Percentiles rank a stretch among this genome's conserved stretches.
Conservation (phyloP, 2,888 invertebrate species). For the Cyaniris semiargus region DNA sequence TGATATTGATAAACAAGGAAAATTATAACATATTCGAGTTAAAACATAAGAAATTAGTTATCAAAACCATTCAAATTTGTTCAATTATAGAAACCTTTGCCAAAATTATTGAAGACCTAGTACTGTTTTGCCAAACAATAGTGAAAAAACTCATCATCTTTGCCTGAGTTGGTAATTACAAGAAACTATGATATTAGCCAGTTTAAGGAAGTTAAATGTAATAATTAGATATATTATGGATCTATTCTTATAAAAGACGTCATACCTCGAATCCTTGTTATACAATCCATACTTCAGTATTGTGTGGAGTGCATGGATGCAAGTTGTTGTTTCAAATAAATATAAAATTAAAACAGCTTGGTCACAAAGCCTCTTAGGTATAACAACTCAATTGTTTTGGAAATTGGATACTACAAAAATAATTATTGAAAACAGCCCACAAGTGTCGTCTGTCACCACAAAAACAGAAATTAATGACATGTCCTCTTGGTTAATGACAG, state of each 20-base stretch:
- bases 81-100: too few relatives aligned
- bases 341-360: not conserved
- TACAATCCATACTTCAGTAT: slow-evolving; percentile 59
- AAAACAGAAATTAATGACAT: too few relatives aligned
- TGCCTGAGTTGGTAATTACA: not conserved
- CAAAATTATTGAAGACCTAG: not conserved
- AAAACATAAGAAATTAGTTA: not conserved
- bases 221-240: slow-evolving; percentile 20
- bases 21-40: not conserved
- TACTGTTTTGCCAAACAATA: not conserved
- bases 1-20: not conserved
- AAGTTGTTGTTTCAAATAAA: not conserved
- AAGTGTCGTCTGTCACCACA: not conserved
- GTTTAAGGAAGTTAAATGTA: slow-evolving; percentile 19
- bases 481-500: too few relatives aligned
- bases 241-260: slow-evolving; percentile 42
- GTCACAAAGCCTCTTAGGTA: not conserved
- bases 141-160: not conserved
- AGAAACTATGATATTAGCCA: not conserved
- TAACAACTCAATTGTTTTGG: not conserved
- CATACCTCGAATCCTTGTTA: slow-evolving; percentile 74
- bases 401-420: slow-evolving; percentile 1
- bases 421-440: not conserved
- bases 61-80: not conserved
- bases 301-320: not conserved